Evolutionary conservation across 2,888 invertebrate genomes (phyloP), one percentile per base, ranked within the genome.

Genomic region (Bombylius discolor): DNA sequence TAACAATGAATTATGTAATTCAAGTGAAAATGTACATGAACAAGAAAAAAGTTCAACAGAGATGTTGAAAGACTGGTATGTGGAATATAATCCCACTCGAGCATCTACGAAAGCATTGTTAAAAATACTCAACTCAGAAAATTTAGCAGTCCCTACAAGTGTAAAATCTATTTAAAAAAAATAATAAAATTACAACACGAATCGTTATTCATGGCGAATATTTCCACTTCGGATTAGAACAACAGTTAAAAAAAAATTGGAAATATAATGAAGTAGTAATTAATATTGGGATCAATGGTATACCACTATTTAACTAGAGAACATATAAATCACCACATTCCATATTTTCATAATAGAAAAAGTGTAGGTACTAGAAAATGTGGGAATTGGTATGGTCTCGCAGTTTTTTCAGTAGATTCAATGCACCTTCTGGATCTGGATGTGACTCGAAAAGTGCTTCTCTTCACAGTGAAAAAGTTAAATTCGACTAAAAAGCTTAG

Each of bases 191-290:
- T 32, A 50, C 51, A 23, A 51, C 45, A 51, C 51, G 51, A 34
- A 42, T 46, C 31, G 55, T 55, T 36, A 13, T 31, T 11, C 56
- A 58, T 14, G 56, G 60, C 23, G 36, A 50, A 53, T 60, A 60
- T 53, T 49, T 45, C 11, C 57, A 60, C 56, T 59, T 59, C 23
- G 59, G 60, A 14, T 53, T 59, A 9, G 33, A 53, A 58, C 13
- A 54, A 45, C 58, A 47, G 47, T 52, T 59, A 33, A 52, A 50
- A n/a, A 59, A 59, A 51, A 56, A n/a, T 42, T 7, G 46, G 44
- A 32, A 14, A 60, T 39, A 44, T 53, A 14, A 61, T 23, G 57
- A 60, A 58, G 51, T 59, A 49, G 12, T 59, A 53, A 48, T 52
- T 12, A 55, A 59, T 49, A 50, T 60, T 36, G 56, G 55, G 47